Conservation (phyloP, 2,113 vertebrate species). For the Phalacrocorax carbo region DNA sequence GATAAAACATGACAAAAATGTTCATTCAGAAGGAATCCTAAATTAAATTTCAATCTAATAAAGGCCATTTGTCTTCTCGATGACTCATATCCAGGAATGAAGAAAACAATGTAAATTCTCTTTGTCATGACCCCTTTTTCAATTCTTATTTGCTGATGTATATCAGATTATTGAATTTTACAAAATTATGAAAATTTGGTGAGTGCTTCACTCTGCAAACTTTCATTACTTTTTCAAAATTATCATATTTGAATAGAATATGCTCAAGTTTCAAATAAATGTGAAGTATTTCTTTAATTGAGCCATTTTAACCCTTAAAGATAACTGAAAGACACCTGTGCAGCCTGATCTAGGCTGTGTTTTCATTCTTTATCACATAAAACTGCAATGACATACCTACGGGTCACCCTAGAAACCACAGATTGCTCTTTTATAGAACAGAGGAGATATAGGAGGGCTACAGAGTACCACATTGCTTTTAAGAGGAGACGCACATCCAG, state of each 20-base stretch:
- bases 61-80: constrained; percentile 45
- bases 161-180: constrained; percentile 60
- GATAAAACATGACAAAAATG: constrained; percentile 49
- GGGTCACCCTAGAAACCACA: background rate
- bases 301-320: background rate
- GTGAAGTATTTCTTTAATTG: constrained; percentile 59
- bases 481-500: background rate
- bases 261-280: constrained; percentile 51
- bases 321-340: background rate
- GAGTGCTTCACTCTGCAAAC: constrained; percentile 26
- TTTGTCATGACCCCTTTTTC: constrained; percentile 23
- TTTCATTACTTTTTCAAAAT: constrained; percentile 15
- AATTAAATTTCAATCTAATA: constrained; percentile 47
- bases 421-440: background rate
- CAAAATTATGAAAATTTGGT: constrained; percentile 22
- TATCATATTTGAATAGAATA: constrained; percentile 28
- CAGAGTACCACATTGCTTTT: background rate
- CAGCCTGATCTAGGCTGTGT: background rate
- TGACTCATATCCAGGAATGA: constrained; percentile 49
- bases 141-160: constrained; percentile 69
- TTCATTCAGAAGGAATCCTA: constrained; percentile 27
- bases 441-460: background rate
- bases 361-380: background rate
- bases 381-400: background rate
- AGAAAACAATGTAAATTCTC: constrained; percentile 52